A percentile compares a stretch with the other conserved stretches of the same genome.
These are phyloP conservation scores for Hippopotamus amphibius DNA, from an alignment of 2,113 vertebrate genomes.

Conservation along the genomic window DNA sequence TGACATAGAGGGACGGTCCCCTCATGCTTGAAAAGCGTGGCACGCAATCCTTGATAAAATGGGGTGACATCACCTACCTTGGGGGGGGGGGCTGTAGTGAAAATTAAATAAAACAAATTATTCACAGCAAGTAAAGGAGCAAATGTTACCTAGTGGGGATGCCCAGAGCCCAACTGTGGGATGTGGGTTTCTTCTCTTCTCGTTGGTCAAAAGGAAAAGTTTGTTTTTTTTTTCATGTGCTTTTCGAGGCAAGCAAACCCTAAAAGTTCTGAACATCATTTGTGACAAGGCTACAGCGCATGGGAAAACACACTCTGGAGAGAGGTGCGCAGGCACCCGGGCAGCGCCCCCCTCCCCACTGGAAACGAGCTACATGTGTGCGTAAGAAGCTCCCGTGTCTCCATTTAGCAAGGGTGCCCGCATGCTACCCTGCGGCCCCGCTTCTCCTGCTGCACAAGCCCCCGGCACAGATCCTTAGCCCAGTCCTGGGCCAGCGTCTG, in stretches of 20 bases:
- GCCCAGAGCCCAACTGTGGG: background rate
- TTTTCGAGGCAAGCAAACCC: background rate
- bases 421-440: background rate
- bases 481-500: constrained; percentile 6
- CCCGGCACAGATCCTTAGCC: constrained; percentile 2
- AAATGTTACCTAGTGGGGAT: fast-evolving
- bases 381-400: fast-evolving
- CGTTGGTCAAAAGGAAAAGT: background rate
- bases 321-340: fast-evolving
- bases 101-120: background rate
- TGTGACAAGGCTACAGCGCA: background rate
- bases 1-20: background rate
- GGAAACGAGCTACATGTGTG: fast-evolving
- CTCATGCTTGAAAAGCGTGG: fast-evolving
- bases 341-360: fast-evolving
- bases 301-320: background rate
- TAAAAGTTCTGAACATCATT: fast-evolving
- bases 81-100: background rate
- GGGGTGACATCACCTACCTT: background rate
- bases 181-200: background rate
- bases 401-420: fast-evolving
- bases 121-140: background rate
- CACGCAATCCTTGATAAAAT: background rate
- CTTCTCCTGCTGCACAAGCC: constrained; percentile 54
- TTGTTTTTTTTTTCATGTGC: background rate